A percentile compares a stretch with the other conserved stretches of the same genome.
These are phyloP conservation scores for Mastomys natalensis DNA, from an alignment of 2,113 vertebrate species.

Conservation along the genomic window DNA sequence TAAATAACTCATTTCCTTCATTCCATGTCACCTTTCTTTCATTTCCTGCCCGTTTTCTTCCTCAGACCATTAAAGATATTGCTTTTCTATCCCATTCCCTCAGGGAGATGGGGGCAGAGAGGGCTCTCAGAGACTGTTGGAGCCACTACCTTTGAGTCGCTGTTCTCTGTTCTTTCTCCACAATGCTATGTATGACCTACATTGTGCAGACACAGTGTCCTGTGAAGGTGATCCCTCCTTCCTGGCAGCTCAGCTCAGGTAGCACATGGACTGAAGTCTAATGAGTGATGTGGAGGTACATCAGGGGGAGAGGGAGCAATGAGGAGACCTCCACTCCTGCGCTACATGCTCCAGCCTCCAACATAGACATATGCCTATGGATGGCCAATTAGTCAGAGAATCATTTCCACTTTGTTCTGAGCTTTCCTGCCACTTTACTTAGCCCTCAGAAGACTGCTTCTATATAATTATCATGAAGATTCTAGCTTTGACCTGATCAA, in stretches of 20 bases:
- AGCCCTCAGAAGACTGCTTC: constrained; percentile 4
- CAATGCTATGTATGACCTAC: not conserved
- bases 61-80: constrained; percentile 74
- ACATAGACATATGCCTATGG: not conserved
- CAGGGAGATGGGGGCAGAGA: constrained; percentile 38
- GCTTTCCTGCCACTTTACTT: not conserved
- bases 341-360: not conserved
- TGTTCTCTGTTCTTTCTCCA: not conserved
- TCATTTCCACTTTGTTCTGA: not conserved
- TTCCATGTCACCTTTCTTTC: constrained; percentile 74
- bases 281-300: not conserved
- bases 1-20: constrained; percentile 76
- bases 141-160: not conserved
- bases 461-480: not conserved
- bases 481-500: constrained; percentile 43
- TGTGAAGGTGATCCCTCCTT: not conserved
- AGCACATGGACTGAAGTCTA: not conserved
- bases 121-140: not conserved
- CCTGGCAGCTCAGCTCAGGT: not conserved
- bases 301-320: not conserved
- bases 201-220: not conserved
- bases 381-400: not conserved
- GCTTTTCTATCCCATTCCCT: constrained; percentile 57
- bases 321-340: not conserved
- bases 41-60: constrained; percentile 75